A percentile compares a stretch with the other conserved stretches of the same genome.
Evolutionary conservation across 2,797 vertebrate genomes (phyloP).

Genomic region (Adrianichthys oophorus): DNA sequence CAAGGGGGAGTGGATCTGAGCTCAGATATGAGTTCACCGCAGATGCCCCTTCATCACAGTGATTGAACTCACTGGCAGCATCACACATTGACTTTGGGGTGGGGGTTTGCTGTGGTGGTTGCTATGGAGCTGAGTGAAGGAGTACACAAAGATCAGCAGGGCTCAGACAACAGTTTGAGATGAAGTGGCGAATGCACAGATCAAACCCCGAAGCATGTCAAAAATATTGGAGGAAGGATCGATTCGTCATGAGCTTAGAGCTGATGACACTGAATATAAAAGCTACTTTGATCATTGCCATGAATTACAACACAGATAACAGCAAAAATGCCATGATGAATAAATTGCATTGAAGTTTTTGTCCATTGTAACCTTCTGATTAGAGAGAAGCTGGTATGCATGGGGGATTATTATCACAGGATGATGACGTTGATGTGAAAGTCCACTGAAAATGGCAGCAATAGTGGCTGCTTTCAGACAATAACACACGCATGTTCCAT

Average conservation of each 20-base stretch:
- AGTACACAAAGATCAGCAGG: constrained; percentile 17
- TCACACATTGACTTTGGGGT: too few relatives aligned
- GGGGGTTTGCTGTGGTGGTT: constrained; percentile 3
- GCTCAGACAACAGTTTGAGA: constrained; percentile 2
- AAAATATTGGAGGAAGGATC: constrained; percentile 5
- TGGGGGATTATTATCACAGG: neutral
- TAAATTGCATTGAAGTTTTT: constrained; percentile 8
- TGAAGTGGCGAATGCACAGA: neutral
- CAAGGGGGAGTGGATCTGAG: too few relatives aligned
- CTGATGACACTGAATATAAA: constrained; percentile 1
- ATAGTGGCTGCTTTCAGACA: neutral
- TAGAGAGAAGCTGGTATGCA: neutral
- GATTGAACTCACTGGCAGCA: too few relatives aligned
- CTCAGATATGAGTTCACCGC: too few relatives aligned
- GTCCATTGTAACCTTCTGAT: neutral
- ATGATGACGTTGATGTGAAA: neutral
- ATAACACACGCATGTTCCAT: constrained; percentile 1
- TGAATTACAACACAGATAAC: neutral
- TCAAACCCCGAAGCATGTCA: constrained; percentile 8
- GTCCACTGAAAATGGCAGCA: neutral
- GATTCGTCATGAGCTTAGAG: constrained; percentile 6
- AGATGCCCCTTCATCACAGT: too few relatives aligned
- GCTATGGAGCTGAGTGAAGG: constrained; percentile 19
- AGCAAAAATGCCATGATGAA: constrained; percentile 11
- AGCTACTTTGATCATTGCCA: constrained; percentile 10